These are phyloP conservation scores for Columba guinea DNA, from an alignment of 2,797 vertebrate genomes.

Conservation along the genomic window DNA sequence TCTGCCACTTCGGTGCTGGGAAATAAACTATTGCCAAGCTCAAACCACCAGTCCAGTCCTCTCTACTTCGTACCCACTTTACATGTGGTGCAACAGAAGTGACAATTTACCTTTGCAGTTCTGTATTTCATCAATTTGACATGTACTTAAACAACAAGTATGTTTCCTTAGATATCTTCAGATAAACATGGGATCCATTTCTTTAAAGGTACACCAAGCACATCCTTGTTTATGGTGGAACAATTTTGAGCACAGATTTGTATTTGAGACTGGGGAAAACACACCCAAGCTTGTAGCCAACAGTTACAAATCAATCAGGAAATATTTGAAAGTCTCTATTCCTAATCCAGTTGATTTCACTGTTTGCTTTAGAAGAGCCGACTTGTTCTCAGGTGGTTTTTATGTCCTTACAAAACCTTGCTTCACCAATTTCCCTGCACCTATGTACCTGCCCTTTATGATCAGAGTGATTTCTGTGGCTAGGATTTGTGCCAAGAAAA, in stretches of 20 bases:
- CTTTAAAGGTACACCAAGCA: conserved; percentile 1
- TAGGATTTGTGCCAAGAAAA: neutral
- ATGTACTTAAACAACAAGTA: neutral
- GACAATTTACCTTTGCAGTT: rapidly evolving
- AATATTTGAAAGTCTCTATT: conserved; percentile 2
- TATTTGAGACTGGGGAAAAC: neutral
- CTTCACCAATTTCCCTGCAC: neutral
- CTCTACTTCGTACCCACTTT: neutral
- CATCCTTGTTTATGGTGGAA: neutral
- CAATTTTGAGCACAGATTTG: neutral
- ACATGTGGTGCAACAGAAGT: neutral
- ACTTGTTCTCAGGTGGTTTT: neutral
- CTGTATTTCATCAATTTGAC: neutral
- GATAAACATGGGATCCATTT: neutral
- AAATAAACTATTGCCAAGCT: neutral
- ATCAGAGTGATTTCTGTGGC: neutral
- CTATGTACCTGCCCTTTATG: neutral
- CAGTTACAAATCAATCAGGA: neutral
- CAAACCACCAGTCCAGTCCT: neutral
- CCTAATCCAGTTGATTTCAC: neutral
- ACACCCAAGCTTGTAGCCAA: neutral
- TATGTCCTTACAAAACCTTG: neutral
- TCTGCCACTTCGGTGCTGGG: neutral
- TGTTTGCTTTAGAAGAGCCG: neutral
- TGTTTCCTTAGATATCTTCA: neutral